These are phyloP conservation scores for Pseudorhiza aurosa DNA, from an alignment of 30 jellyfish, hydroid and myxozoan genomes.

Conservation along the genomic window DNA sequence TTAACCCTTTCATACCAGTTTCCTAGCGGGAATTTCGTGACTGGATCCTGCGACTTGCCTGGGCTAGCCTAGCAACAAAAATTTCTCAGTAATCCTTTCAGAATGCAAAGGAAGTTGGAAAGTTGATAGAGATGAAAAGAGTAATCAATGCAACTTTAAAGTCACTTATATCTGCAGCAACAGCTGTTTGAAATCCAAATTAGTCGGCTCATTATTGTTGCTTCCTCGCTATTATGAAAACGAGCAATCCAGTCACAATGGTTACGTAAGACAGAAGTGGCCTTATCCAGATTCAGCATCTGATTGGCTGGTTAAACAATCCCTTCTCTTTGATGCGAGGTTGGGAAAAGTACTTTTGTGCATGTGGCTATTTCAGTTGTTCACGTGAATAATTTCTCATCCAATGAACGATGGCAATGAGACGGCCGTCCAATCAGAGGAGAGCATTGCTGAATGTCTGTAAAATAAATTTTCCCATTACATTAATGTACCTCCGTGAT, in stretches of 20 bases:
- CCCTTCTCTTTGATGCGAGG: neutral
- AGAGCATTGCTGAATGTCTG: constrained; percentile 22
- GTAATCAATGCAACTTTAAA: too few species aligned
- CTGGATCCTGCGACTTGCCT: too few species aligned
- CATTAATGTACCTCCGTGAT: neutral
- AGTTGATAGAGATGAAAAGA: too few species aligned
- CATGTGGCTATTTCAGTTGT: constrained; percentile 38
- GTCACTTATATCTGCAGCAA: too few species aligned
- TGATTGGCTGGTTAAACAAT: constrained; percentile 35
- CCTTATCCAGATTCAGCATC: neutral
- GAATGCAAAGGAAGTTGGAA: too few species aligned
- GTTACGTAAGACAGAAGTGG: constrained; percentile 62
- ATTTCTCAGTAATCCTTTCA: too few species aligned
- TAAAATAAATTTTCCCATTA: constrained; percentile 1
- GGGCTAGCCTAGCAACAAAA: too few species aligned
- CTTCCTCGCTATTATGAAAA: neutral
- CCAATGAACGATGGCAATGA: constrained; percentile 7
- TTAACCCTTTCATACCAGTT: too few species aligned
- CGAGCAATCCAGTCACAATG: neutral
- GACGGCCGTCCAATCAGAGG: constrained; percentile 8
- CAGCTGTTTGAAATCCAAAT: too few species aligned
- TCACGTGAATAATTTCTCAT: constrained; percentile 7
- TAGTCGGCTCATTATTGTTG: too few species aligned
- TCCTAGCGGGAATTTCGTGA: too few species aligned
- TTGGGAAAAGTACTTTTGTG: constrained; percentile 45